Evolutionary conservation across 2,113 vertebrate genomes (phyloP), one percentile per base, ranked within the genome.

Genomic region (Trachemys scripta): DNA sequence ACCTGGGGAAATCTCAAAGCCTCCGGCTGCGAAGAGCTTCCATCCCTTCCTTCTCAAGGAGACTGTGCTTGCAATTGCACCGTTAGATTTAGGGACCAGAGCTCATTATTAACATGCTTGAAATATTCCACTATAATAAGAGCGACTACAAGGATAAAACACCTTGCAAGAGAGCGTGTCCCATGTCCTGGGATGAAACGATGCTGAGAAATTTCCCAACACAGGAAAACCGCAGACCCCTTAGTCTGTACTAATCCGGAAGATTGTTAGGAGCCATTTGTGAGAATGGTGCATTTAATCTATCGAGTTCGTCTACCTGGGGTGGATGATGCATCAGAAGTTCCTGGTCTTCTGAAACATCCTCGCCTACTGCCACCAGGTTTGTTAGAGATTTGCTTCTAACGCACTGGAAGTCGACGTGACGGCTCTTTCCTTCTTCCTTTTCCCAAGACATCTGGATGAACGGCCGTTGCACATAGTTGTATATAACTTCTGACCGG

Each of bases 371-470:
- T 1, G 97, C 95, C 51, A 98, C 98, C 27, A 99, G 97, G 92
- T 99, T 98, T 7, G 99, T 99, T 3, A 99, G 98, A 53, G 98
- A 99, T 83, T 98, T 99, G 98, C 98, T 99, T 35, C 98, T 97
- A 0, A 99, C 98, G 0, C 99, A 99, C 93, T 99, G 99, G 97
- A 99, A 99, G 91, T 99, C 99, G 2, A 99, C 98, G 1, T 99
- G 99, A 6, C 98, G 98, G 93, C 98, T 99, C 93, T 99, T 99
- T 12, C 99, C 98, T 87, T 99, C 99, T 47, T 99, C 98, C 97
- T 99, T 99, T 47, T 99, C 98, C 99, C 99, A 99, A 0, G 99
- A 99, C 98, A 99, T 98, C 97, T 99, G 98, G 95, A 99, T 99
- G 96, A 99, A 99, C 0, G 98, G 99, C 2, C 98, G 93, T 85